Base-by-base conservation (phyloP, 2,888 invertebrate genomes). In the Drosophila nigricruria region DNA sequence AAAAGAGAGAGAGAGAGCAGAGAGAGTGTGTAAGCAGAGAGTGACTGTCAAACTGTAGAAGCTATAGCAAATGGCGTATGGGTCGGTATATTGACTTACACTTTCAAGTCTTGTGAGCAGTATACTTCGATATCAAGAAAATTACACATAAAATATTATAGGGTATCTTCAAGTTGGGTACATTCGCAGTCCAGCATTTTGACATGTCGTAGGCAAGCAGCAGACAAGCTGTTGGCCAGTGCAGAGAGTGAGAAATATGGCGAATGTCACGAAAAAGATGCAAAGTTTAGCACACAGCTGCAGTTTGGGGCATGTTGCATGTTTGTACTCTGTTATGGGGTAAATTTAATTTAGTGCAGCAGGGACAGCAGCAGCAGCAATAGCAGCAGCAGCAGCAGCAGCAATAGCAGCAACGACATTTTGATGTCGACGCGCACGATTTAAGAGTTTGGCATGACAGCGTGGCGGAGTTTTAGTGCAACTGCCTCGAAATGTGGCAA, bases 261-360 rank as follows among this genome's bases (percentile, higher is more conserved):
- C 8, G 12, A 18, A 40, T 72, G 83, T 61, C 64, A 65, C 63
- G 65, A 52, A 73, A 80, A 80, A 77, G 82, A 88, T 83, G 83
- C 81, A 80, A 78, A 85, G 75, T 75, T 83, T 77, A 43, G 45
- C 36, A 61, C 40, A 58, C 52, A 74, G 73, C 62, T 71, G 74
- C 59, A 53, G 20, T 68, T 63, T 64, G 68, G 53, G 67, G 68
- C 65, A 81, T 66, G 74, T 54, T 66, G 78, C 75, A 78, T 80
- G 89, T 60, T 79, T 71, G 71, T 66, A 79, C 74, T 84, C 79
- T 79, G 80, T 84, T 87, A 84, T 77, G 85, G 77, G 63, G 70
- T 52, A 82, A 87, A 86, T 86, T 89, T 75, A 86, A 86, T 86
- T 86, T 86, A 85, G 68, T 88, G 70, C 73, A 36, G 56, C 38